Evolutionary conservation across 1,140 invertebrate species (phyloP).

Genomic region (Heliothis virescens): DNA sequence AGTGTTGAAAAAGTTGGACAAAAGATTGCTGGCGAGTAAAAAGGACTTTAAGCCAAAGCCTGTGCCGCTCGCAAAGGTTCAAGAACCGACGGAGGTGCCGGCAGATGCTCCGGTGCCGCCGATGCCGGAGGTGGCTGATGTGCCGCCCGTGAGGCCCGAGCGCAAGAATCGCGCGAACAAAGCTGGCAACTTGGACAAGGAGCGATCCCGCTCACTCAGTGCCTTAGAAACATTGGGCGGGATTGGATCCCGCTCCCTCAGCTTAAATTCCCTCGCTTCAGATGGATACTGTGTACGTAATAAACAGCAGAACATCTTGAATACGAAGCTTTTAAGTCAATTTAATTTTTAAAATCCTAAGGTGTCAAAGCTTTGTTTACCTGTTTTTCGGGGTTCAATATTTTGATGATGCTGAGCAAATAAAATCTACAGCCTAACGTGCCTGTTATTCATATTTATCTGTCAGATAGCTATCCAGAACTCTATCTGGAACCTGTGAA

Average conservation of each 20-base stretch:
- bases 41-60: conserved; percentile 81
- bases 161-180: conserved; percentile 65
- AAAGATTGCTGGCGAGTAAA: conserved; percentile 79
- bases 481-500: no score
- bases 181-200: conserved; percentile 70
- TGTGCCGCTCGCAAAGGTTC: conserved; percentile 70
- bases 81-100: conserved; percentile 51
- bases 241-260: conserved; percentile 72
- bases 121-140: conserved; percentile 54
- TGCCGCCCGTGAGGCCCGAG: conserved; percentile 74
- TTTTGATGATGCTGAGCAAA: no score
- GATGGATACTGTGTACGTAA: conserved; percentile 83
- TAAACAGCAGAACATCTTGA: neutral
- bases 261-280: conserved; percentile 78
- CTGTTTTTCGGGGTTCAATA: no score
- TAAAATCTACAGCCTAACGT: no score
- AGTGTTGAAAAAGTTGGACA: conserved; percentile 85
- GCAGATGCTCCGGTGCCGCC: conserved; percentile 55
- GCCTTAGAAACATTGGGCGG: conserved; percentile 66
- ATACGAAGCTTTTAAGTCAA: no score
- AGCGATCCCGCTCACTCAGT: conserved; percentile 76
- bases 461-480: no score
- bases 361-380: no score
- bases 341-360: no score
- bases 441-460: no score